phyloP scores from a whole-genome alignment of 2,113 vertebrate species.

The Scopus umbretta region DNA sequence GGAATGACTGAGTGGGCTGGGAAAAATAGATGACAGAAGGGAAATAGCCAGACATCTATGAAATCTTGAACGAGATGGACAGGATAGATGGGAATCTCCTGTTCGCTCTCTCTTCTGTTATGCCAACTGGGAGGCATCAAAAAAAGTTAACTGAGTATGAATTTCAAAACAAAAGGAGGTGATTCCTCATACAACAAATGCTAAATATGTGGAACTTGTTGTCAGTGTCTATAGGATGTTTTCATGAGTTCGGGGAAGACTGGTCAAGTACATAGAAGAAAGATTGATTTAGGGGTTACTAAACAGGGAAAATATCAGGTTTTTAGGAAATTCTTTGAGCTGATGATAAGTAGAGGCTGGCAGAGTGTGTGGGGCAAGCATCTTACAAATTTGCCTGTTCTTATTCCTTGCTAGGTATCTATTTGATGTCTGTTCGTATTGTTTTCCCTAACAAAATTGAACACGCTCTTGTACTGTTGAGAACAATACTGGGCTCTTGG shows the following conservation, averaged over 20 bases:
- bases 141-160: background rate
- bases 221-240: background rate
- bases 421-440: background rate
- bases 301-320: background rate
- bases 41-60: background rate
- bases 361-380: rapidly evolving
- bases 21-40: background rate
- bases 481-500: background rate
- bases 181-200: background rate
- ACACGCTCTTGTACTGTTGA: background rate
- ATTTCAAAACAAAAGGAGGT: background rate
- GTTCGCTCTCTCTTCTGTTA: background rate
- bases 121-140: background rate
- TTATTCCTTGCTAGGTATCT: rapidly evolving
- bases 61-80: background rate
- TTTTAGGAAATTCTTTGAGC: background rate
- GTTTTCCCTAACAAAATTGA: background rate
- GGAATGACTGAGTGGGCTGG: background rate
- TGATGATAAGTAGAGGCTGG: background rate
- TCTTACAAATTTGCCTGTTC: background rate
- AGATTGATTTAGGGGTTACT: background rate
- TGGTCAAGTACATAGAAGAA: background rate
- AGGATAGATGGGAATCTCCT: background rate
- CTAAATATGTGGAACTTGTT: background rate
- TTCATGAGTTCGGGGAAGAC: background rate